Conservation (phyloP, 2,113 vertebrate genomes). For the Tetrax tetrax region DNA sequence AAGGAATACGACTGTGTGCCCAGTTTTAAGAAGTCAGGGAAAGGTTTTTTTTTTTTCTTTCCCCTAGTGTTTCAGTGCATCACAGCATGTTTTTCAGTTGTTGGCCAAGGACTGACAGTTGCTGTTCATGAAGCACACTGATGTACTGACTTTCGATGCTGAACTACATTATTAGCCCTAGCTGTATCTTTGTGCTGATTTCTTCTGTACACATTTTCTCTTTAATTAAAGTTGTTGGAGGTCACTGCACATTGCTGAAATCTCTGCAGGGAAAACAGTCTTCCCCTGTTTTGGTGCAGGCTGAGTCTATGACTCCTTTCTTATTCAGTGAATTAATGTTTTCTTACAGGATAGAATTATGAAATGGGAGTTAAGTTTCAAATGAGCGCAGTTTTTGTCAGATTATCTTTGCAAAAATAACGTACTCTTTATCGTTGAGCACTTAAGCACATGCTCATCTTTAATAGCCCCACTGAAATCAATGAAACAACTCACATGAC, state of each 20-base stretch:
- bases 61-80: neutral
- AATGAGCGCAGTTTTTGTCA: neutral
- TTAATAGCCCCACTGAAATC: slow-evolving; percentile 9
- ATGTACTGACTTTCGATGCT: slow-evolving; percentile 29
- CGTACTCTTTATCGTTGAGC: neutral
- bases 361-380: neutral
- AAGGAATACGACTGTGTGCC: neutral
- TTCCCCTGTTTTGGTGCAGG: neutral
- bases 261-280: neutral
- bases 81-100: neutral
- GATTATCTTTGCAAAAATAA: slow-evolving; percentile 3
- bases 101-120: neutral
- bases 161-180: neutral
- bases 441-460: neutral
- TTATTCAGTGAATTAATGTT: neutral
- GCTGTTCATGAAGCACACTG: neutral
- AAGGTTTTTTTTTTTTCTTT: neutral
- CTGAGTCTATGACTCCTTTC: neutral
- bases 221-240: slow-evolving; percentile 25
- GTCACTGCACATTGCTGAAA: neutral
- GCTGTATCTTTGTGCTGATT: neutral
- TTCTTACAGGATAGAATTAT: neutral
- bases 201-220: neutral
- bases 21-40: neutral
- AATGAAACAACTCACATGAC: neutral